These are phyloP conservation scores for Salminus brasiliensis DNA, from an alignment of 2,113 vertebrate species.

Conservation along the genomic window DNA sequence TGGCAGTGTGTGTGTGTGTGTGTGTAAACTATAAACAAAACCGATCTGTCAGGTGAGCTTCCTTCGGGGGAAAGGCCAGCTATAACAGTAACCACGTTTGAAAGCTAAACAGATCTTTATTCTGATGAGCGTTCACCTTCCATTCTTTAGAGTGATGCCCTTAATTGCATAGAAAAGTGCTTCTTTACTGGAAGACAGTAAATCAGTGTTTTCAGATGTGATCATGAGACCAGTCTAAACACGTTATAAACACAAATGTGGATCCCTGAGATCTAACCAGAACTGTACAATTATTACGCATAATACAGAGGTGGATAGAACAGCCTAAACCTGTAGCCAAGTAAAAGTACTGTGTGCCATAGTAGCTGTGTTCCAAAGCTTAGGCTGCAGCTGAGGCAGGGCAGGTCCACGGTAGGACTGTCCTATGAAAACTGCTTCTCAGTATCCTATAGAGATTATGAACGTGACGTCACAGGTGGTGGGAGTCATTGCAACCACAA, in stretches of 20 bases:
- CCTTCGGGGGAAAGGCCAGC: not conserved
- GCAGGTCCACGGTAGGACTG: too few species aligned
- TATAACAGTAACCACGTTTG: constrained; percentile 9
- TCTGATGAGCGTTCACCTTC: not conserved
- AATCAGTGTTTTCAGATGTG: constrained; percentile 24
- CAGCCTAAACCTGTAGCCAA: too few species aligned
- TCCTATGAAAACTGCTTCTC: too few species aligned
- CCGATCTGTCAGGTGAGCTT: constrained; percentile 19
- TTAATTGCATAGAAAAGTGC: not conserved
- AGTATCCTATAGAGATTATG: too few species aligned
- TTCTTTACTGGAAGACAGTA: not conserved
- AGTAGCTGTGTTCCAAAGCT: too few species aligned
- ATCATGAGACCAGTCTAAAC: constrained; percentile 3
- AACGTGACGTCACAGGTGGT: too few species aligned
- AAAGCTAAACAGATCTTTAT: constrained; percentile 25
- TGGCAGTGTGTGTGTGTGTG: constrained; percentile 16
- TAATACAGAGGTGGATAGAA: too few species aligned
- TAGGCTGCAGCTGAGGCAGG: too few species aligned
- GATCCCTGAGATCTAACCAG: not conserved
- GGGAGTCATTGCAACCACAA: too few species aligned
- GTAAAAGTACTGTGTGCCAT: too few species aligned
- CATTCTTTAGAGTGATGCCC: not conserved
- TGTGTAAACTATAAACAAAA: constrained; percentile 40
- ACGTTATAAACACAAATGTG: constrained; percentile 9
- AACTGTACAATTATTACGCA: too few species aligned